These are phyloP conservation scores for Geotria australis DNA, from an alignment of 2,797 vertebrate species.

Conservation along the genomic window DNA sequence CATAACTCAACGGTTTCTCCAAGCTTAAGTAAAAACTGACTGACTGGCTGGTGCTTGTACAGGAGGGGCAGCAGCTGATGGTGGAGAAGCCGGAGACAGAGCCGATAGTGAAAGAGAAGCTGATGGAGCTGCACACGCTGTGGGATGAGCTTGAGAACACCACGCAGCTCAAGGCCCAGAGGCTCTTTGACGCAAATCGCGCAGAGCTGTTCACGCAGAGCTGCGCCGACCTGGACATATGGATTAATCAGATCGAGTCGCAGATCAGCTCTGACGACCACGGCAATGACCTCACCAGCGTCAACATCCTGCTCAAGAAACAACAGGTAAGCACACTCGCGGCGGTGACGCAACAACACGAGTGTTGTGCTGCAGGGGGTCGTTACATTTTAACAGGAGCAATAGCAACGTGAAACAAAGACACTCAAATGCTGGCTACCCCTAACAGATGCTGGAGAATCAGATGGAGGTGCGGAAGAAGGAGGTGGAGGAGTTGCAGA, in stretches of 20 bases:
- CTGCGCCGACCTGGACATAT: constrained; percentile 82
- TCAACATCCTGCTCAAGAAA: constrained; percentile 88
- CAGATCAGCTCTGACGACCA: constrained; percentile 87
- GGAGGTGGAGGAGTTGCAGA: constrained; percentile 53
- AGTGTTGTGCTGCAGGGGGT: too few relatives aligned
- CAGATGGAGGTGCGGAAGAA: constrained; percentile 76
- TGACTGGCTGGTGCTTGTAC: neutral
- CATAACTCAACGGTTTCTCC: too few relatives aligned
- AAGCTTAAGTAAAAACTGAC: too few relatives aligned
- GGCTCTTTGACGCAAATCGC: constrained; percentile 88
- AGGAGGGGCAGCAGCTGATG: constrained; percentile 65
- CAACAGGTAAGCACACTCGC: constrained; percentile 37
- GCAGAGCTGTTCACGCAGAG: constrained; percentile 93
- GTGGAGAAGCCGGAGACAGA: constrained; percentile 78
- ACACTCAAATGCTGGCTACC: too few relatives aligned
- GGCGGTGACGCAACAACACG: too few relatives aligned
- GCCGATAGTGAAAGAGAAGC: constrained; percentile 50
- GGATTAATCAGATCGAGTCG: constrained; percentile 46
- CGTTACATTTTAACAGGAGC: too few relatives aligned
- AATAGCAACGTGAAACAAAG: too few relatives aligned
- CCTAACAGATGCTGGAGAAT: constrained; percentile 48
- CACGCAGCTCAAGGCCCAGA: constrained; percentile 83
- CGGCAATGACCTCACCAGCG: constrained; percentile 83
- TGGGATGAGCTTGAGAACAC: constrained; percentile 78
- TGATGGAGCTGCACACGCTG: constrained; percentile 41